Conservation (phyloP, 2,888 invertebrate species). For the Pristionchus japonicus region DNA sequence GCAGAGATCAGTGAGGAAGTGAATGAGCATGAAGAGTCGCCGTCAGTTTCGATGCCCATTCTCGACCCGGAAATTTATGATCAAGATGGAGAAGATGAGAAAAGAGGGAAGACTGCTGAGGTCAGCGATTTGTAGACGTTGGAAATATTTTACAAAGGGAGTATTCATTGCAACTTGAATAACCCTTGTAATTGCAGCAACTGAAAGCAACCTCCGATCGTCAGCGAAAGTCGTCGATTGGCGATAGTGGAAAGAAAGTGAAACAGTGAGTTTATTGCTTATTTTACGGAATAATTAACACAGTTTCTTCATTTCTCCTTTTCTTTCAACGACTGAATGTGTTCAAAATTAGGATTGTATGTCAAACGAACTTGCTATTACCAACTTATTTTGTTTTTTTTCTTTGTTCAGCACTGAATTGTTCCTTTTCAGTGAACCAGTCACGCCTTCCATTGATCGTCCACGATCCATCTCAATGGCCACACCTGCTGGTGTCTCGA, state of each 20-base stretch:
- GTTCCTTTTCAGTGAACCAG: background rate
- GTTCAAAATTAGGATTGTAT: no score
- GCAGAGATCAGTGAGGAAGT: background rate
- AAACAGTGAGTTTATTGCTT: background rate
- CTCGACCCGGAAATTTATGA: conserved; percentile 17
- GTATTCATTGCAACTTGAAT: no score
- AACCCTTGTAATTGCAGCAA: no score
- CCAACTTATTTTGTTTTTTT: background rate
- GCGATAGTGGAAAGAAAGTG: background rate
- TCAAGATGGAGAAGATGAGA: background rate
- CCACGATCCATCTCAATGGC: background rate
- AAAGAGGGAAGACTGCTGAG: background rate
- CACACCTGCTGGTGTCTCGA: background rate
- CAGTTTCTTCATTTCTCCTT: no score
- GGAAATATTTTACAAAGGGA: no score
- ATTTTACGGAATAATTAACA: no score
- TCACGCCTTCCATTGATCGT: background rate
- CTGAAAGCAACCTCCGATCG: background rate
- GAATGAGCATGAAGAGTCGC: background rate
- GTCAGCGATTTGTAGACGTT: background rate
- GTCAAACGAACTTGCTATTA: no score
- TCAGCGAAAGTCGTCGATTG: background rate
- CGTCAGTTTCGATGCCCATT: background rate
- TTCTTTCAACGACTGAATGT: no score
- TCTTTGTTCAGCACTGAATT: background rate